These are phyloP conservation scores for Macrosoma leucophasiata DNA, from an alignment of 2,888 invertebrate species.

Conservation along the genomic window DNA sequence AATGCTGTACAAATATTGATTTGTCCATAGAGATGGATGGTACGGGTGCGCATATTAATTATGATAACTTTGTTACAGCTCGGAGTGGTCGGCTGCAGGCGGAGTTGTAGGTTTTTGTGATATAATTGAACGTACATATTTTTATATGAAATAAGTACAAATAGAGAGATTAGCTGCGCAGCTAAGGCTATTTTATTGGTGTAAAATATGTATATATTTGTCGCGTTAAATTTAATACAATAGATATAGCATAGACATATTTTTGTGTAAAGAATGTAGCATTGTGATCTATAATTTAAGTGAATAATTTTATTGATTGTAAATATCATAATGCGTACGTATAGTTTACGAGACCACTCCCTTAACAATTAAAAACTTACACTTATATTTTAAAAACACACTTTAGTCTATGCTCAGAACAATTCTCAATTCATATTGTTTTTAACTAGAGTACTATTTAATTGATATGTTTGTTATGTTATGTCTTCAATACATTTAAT, in stretches of 20 bases:
- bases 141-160: conserved; percentile 73
- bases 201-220: conserved; percentile 52
- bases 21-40: not conserved
- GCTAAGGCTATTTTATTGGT: conserved; percentile 40
- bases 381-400: no score
- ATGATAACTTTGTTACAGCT: conserved; percentile 62
- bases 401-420: no score
- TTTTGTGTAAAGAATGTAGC: conserved; percentile 53
- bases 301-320: conserved; percentile 17
- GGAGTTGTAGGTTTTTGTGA: conserved; percentile 57
- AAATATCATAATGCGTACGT: conserved; percentile 2
- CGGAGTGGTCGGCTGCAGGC: conserved; percentile 62
- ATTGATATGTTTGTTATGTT: no score
- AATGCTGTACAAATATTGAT: no score
- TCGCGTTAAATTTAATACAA: conserved; percentile 36
- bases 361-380: no score
- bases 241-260: conserved; percentile 36
- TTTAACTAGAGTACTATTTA: no score
- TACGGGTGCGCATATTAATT: conserved; percentile 1
- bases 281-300: conserved; percentile 34
- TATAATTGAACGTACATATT: conserved; percentile 70
- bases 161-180: conserved; percentile 48
- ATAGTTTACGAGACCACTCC: conserved; percentile 1
- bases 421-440: no score
- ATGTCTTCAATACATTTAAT: no score